phyloP scores from a whole-genome alignment of 2,113 vertebrate species.

The Cephalopterus ornatus region DNA sequence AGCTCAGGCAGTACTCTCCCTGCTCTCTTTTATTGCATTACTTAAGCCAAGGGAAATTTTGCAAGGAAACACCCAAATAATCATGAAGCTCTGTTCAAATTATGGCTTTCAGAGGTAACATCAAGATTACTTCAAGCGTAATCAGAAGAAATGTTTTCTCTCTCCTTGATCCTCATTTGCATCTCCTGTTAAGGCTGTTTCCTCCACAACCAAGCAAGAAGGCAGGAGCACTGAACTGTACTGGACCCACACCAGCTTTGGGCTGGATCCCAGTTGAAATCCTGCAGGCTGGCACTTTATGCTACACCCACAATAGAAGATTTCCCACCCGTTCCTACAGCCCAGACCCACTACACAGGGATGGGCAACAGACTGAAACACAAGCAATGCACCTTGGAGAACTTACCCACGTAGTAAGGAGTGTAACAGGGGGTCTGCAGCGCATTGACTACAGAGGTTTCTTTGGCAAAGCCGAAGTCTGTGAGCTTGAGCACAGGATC shows the following conservation, averaged over 20 bases:
- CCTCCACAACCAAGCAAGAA: not conserved
- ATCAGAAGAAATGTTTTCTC: not conserved
- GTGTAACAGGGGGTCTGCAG: conserved; percentile 97
- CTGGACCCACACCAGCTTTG: not conserved
- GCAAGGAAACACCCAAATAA: not conserved
- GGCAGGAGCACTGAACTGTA: not conserved
- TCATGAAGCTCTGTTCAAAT: not conserved
- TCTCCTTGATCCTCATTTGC: not conserved
- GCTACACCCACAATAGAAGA: not conserved
- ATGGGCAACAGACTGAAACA: not conserved
- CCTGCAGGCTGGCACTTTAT: not conserved
- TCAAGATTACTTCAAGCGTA: not conserved
- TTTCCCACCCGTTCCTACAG: not conserved
- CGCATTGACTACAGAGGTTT: conserved; percentile 90
- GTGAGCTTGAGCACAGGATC: conserved; percentile 91
- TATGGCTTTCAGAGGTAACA: not conserved
- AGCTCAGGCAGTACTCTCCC: not conserved
- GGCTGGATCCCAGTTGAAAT: not conserved
- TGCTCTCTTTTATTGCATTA: not conserved
- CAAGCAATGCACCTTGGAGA: not conserved
- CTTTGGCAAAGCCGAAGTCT: conserved; percentile 98
- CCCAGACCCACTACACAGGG: conserved; percentile 9
- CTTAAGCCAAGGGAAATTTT: not conserved
- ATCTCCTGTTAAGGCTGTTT: not conserved
- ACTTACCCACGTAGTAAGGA: conserved; percentile 96